These are phyloP conservation scores for Fragum sueziense DNA, from an alignment of 2,888 invertebrate species.

Conservation along the genomic window DNA sequence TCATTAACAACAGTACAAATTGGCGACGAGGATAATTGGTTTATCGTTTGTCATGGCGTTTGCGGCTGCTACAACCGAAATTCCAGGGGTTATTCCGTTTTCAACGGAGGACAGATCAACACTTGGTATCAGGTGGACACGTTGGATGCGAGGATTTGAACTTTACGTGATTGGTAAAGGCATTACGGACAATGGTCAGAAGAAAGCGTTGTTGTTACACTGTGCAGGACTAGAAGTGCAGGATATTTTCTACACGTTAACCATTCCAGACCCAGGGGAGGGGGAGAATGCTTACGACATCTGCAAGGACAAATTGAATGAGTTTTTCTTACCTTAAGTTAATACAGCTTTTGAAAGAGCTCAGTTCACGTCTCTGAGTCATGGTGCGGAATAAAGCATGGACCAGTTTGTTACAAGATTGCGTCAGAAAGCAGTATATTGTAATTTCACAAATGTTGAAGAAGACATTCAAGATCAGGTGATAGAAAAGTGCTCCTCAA, in stretches of 20 bases:
- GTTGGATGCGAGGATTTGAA: slow-evolving; percentile 30
- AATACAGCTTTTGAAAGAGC: slow-evolving; percentile 31
- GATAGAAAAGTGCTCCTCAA: slow-evolving; percentile 2
- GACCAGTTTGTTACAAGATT: slow-evolving; percentile 36
- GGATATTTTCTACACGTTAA: slow-evolving; percentile 31
- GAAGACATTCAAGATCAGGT: slow-evolving; percentile 33
- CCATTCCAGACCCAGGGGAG: slow-evolving; percentile 30
- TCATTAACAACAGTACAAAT: neutral
- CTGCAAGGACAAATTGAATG: slow-evolving; percentile 17
- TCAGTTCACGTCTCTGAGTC: slow-evolving; percentile 13
- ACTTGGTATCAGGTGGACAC: slow-evolving; percentile 24
- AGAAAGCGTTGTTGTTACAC: slow-evolving; percentile 29
- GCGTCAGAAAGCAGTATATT: slow-evolving; percentile 21
- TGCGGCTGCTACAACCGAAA: neutral
- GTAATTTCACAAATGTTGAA: slow-evolving; percentile 42
- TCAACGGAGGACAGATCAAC: slow-evolving; percentile 1
- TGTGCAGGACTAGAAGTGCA: slow-evolving; percentile 33
- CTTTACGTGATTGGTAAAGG: slow-evolving; percentile 23
- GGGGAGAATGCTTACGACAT: slow-evolving; percentile 32
- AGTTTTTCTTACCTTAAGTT: slow-evolving; percentile 44
- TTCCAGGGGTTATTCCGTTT: neutral
- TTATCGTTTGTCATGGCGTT: neutral
- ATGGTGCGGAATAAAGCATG: slow-evolving; percentile 15
- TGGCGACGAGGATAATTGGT: slow-evolving; percentile 11
- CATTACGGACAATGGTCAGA: slow-evolving; percentile 16